Conservation (phyloP, 53 echinoderm and acorn worm species). For the Arbacia lixula region DNA sequence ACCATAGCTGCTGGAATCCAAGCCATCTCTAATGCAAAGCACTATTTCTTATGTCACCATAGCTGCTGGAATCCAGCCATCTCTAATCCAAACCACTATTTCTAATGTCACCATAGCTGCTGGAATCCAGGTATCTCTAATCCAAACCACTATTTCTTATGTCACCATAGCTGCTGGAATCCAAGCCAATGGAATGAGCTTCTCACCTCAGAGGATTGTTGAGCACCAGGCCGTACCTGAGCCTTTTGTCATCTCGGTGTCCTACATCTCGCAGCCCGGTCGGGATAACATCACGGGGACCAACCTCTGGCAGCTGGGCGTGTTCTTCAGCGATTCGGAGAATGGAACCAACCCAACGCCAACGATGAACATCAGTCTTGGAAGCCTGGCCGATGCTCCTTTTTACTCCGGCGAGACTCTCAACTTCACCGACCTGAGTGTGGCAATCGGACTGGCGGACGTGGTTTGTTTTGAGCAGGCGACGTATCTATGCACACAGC, state of each 20-base stretch:
- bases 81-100: too few relatives aligned
- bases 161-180: constrained; percentile 22
- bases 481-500: constrained; percentile 29
- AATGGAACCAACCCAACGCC: constrained; percentile 27
- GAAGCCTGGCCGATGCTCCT: constrained; percentile 20
- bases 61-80: too few relatives aligned
- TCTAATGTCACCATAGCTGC: too few relatives aligned
- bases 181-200: constrained; percentile 16
- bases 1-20: too few relatives aligned
- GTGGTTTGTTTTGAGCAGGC: not conserved
- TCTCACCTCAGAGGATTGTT: constrained; percentile 11
- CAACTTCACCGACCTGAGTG: constrained; percentile 21
- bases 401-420: constrained; percentile 46
- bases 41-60: too few relatives aligned
- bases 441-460: constrained; percentile 17
- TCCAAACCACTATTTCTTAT: too few relatives aligned
- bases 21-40: too few relatives aligned
- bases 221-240: constrained; percentile 30
- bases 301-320: constrained; percentile 71
- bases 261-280: constrained; percentile 35
- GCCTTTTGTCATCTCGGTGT: constrained; percentile 29
- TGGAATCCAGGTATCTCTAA: too few relatives aligned
- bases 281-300: constrained; percentile 68
- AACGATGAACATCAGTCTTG: not conserved
- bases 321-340: constrained; percentile 55